A percentile compares a stretch with the other conserved stretches of the same genome.
Evolutionary conservation across 1,140 invertebrate species (phyloP).

Genomic region (Yoshiicerus persimilis): DNA sequence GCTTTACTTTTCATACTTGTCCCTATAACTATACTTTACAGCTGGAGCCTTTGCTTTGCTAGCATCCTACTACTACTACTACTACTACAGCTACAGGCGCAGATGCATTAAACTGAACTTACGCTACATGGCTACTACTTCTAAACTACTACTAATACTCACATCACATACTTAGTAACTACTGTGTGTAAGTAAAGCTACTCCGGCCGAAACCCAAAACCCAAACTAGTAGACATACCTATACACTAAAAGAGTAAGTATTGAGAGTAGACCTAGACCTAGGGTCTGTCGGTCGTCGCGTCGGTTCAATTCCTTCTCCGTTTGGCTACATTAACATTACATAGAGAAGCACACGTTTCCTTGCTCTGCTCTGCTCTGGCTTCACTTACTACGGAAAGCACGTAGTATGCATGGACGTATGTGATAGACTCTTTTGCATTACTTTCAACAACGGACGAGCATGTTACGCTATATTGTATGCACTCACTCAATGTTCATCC

Average conservation of each 20-base stretch:
- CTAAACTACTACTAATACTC: no score
- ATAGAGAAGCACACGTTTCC: neutral
- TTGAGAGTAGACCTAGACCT: neutral
- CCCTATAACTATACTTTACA: neutral
- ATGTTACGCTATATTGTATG: neutral
- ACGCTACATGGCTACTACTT: neutral
- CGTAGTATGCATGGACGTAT: neutral
- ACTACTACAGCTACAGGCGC: neutral
- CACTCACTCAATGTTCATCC: neutral
- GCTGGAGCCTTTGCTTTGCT: neutral
- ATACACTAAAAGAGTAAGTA: neutral
- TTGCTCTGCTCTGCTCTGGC: no score
- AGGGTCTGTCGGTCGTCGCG: no score
- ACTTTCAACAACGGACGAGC: neutral
- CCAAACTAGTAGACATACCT: no score
- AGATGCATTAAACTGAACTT: neutral
- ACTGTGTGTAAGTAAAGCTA: neutral
- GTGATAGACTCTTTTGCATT: neutral
- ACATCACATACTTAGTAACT: neutral
- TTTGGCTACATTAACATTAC: neutral
- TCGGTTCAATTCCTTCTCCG: neutral
- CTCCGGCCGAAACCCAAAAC: neutral
- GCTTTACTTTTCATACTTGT: neutral
- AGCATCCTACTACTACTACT: neutral
- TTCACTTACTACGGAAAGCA: neutral